Base-by-base conservation (phyloP, 2,113 vertebrate species). In the Takifugu bimaculatus region DNA sequence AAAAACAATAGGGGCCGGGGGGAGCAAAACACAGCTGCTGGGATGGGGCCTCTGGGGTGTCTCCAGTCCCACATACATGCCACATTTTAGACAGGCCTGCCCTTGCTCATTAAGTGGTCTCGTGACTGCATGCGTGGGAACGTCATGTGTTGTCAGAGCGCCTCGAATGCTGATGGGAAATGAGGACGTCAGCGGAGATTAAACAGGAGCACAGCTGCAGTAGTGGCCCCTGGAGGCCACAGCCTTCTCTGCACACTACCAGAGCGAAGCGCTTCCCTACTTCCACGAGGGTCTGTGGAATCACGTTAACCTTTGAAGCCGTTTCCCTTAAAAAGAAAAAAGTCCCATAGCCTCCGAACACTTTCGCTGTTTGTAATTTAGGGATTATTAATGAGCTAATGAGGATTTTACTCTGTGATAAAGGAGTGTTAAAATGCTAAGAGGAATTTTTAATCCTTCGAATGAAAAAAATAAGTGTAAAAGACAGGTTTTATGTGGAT, bases 41-140 rank as follows among this genome's bases (percentile, higher is more conserved):
- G 7, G 35, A 39, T 9, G 4, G 25, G 61, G 53, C 54, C 57
- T 57, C 59, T 12, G 25, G 26, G n/a, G 4, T 54, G 52, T 43
- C 42, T 32, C 32, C 14, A n/a, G 14, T 65, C 51, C 26, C 63
- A 61, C 13, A 2, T 63, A 67, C 55, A 13, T 74, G 65, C 35
- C 47, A 79, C 62, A 71, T 80, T 74, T 78, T 45, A 64, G 43
- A 6, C 13, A 54, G 49, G 6, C 28, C 53, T 54, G 52, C 56
- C 6, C 13, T 43, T 12, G 42, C 26, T 69, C 54, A 47, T 56
- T 56, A 61, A 28, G 26, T 13, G 28, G n/a, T 64, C 52, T 57
- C 20, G n/a, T 62, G 70, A 69, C 54, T 48, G 48, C 26, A 1
- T 57, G 57, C 60, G 53, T 62, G 42, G 28, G 52, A 63, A 60